Evolutionary conservation across 1,140 invertebrate species (phyloP).

Genomic region (Dendrolimus kikuchii): DNA sequence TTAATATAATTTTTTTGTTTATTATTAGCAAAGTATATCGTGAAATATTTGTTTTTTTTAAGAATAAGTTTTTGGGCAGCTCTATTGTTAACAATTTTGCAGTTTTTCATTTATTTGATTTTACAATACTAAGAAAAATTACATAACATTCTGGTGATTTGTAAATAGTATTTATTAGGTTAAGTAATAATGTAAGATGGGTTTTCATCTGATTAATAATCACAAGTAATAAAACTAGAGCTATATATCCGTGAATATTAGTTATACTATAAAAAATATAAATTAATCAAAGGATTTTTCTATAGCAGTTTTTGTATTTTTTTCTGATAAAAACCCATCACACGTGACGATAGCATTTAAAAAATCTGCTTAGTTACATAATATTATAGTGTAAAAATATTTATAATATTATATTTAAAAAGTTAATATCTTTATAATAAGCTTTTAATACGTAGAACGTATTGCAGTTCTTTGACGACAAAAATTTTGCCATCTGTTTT

Average conservation of each 20-base stretch:
- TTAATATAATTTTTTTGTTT: too few species aligned
- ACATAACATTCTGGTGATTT: slow-evolving; percentile 55
- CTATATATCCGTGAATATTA: too few species aligned
- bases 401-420: slow-evolving; percentile 66
- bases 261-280: too few species aligned
- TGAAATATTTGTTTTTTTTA: too few species aligned
- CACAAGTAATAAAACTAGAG: too few species aligned
- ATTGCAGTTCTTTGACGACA: slow-evolving; percentile 22
- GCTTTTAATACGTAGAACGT: slow-evolving; percentile 53
- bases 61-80: neutral
- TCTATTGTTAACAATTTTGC: neutral
- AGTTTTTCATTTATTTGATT: neutral
- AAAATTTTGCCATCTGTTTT: slow-evolving; percentile 11
- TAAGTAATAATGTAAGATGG: slow-evolving; percentile 18
- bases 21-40: too few species aligned
- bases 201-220: too few species aligned
- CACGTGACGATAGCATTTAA: slow-evolving; percentile 51
- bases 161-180: slow-evolving; percentile 70
- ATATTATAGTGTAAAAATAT: slow-evolving; percentile 64
- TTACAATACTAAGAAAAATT: slow-evolving; percentile 10
- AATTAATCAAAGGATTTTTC: too few species aligned
- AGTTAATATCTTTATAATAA: slow-evolving; percentile 44
- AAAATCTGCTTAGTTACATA: slow-evolving; percentile 50
- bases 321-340: too few species aligned
- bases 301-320: too few species aligned